Base-by-base conservation (phyloP, 1,140 invertebrate species). In the Xylocopa sonorina region DNA sequence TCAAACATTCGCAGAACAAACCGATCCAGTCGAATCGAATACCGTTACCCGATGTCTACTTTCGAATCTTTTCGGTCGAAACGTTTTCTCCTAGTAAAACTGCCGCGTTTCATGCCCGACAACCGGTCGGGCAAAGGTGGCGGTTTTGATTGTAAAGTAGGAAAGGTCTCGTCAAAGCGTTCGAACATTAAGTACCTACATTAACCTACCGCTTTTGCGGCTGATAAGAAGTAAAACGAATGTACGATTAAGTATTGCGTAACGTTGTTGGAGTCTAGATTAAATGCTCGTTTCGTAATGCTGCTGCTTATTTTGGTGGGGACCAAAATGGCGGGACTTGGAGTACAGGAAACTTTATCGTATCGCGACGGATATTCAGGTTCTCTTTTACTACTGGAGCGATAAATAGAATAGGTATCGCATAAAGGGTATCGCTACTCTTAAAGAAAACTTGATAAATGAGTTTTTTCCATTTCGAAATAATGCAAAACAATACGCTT, bases 261-360 rank as follows among this genome's bases (percentile, higher is more conserved):
- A 38, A 68, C n/a, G 10, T 32, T 0, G 3, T 1, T 16, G 14
- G 1, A 6, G 9, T 57, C 16, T 46, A 29, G 64, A 38, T 69
- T 69, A 69, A 43, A 69, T 48, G 43, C 12, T 16, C 27, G 21
- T 34, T 0, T 7, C 32, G 53, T 27, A 12, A 16, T 43, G 5
- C 3, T 10, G 29, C 7, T n/a, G 41, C 24, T 55, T 46, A n/a
- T 69, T 53, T 60, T 69, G 51, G 51, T 14, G 50, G 66, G 43
- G 10, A 77, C 66, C 74, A 77, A 77, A 69, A 77, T 77, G 74
- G 74, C 66, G 74, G 51, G 27, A 27, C 3, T 38, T 53, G 18
- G 18, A 27, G 29, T 12, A 14, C 14, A 32, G 12, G n/a, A 21
- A 21, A 14, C 29, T 14, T 43, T 9, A 16, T n/a, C 24, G 12